phyloP scores from a whole-genome alignment of 2,888 invertebrate species.

The Rhynchonema sp. region DNA sequence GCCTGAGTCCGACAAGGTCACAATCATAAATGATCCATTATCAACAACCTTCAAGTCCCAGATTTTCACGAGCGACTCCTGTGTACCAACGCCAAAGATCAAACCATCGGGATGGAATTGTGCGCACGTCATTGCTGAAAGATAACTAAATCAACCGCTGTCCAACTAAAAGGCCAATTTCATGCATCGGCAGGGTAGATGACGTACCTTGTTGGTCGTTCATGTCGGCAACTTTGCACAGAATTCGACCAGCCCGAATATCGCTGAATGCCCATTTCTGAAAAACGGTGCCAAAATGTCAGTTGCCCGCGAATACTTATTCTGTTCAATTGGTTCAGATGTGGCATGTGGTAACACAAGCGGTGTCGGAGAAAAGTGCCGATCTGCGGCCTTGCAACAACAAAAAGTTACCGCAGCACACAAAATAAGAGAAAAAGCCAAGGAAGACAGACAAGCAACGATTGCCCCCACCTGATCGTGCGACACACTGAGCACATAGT shows the following conservation, averaged over 20 bases:
- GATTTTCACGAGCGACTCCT: constrained; percentile 85
- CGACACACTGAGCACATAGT: constrained; percentile 82
- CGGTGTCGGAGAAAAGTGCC: too few relatives aligned
- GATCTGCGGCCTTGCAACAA: too few relatives aligned
- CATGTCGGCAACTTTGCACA: constrained; percentile 52
- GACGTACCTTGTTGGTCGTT: background rate
- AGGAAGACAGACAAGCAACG: background rate
- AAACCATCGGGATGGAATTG: constrained; percentile 98
- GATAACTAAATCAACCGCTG: too few relatives aligned
- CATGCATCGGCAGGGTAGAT: too few relatives aligned
- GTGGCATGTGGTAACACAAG: too few relatives aligned
- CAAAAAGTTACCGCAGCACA: too few relatives aligned
- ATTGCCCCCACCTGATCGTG: constrained; percentile 45
- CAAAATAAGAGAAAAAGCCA: background rate
- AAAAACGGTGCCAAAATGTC: too few relatives aligned
- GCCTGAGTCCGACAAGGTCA: too few relatives aligned
- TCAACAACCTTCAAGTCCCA: constrained; percentile 84
- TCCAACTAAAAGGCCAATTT: too few relatives aligned
- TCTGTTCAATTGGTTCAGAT: too few relatives aligned
- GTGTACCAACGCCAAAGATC: constrained; percentile 90
- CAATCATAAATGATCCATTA: too few relatives aligned
- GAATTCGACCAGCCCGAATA: constrained; percentile 67
- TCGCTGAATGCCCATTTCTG: constrained; percentile 86
- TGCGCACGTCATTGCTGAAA: constrained; percentile 67
- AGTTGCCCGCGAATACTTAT: too few relatives aligned